These are phyloP conservation scores for Syngnathus acus DNA, from an alignment of 2,797 vertebrate species.

Conservation along the genomic window DNA sequence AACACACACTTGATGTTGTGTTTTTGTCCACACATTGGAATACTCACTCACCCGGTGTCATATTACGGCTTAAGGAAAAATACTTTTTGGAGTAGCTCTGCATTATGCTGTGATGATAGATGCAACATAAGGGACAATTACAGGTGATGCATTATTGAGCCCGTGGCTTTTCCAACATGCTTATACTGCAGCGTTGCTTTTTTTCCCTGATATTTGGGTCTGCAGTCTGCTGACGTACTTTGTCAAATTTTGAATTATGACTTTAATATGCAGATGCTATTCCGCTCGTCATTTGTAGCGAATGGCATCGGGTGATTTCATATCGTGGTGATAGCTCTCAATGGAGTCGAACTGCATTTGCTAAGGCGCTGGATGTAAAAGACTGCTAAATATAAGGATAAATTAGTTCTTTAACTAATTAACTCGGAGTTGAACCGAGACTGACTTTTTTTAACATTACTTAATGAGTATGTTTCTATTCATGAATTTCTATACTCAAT, in stretches of 20 bases:
- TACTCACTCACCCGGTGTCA: conserved; percentile 21
- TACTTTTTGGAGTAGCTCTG: conserved; percentile 37
- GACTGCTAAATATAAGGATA: not conserved
- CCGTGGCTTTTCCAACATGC: conserved; percentile 40
- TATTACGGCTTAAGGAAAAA: conserved; percentile 49
- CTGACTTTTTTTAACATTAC: too few relatives aligned
- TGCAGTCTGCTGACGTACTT: not conserved
- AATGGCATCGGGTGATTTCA: not conserved
- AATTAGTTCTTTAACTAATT: not conserved
- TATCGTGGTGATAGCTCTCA: not conserved
- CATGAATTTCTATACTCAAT: too few relatives aligned
- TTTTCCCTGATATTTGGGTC: conserved; percentile 3
- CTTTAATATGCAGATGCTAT: not conserved
- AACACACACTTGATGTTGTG: not conserved
- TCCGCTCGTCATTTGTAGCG: not conserved
- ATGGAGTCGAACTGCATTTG: not conserved
- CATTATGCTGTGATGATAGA: conserved; percentile 52
- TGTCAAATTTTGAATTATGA: not conserved
- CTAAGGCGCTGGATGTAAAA: not conserved
- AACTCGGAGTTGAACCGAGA: not conserved
- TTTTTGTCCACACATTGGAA: not conserved
- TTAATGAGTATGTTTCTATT: too few relatives aligned
- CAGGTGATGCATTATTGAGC: conserved; percentile 59
- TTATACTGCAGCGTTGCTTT: not conserved
- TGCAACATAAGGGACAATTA: conserved; percentile 53